phyloP scores from a whole-genome alignment of 92 coral and sea anemone genomes.

The Anthopleura xanthogrammica region DNA sequence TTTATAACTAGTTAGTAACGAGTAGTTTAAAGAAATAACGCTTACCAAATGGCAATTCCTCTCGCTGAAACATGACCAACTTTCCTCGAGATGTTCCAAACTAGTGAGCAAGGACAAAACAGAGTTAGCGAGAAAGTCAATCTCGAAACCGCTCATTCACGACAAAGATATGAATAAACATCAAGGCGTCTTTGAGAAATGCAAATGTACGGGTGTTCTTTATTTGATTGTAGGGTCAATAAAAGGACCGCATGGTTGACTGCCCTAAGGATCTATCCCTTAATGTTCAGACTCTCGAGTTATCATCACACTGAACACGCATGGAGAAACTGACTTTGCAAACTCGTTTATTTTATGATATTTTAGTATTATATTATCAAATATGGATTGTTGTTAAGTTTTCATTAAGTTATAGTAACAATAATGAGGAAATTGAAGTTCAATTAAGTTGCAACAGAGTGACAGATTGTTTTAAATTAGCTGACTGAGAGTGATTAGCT shows the following conservation, averaged over 20 bases:
- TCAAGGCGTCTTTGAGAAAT: slow-evolving; percentile 13
- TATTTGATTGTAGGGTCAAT: background rate
- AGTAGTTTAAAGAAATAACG: background rate
- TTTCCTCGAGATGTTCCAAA: background rate
- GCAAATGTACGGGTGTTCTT: slow-evolving; percentile 8
- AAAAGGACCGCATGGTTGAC: background rate
- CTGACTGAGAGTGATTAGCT: background rate
- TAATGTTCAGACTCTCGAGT: background rate
- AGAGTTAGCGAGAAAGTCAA: slow-evolving; percentile 4
- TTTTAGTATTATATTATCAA: background rate
- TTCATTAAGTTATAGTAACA: too few relatives aligned
- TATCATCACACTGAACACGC: background rate
- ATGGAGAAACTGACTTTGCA: background rate
- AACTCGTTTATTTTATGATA: background rate
- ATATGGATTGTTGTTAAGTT: too few relatives aligned
- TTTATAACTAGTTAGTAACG: background rate
- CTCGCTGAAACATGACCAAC: background rate
- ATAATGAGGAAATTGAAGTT: too few relatives aligned
- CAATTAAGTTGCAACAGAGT: too few relatives aligned
- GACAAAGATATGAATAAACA: slow-evolving; percentile 60
- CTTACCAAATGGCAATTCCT: slow-evolving; percentile 9
- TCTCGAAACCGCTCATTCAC: slow-evolving; percentile 30
- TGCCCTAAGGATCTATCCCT: background rate
- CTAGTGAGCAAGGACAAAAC: slow-evolving; percentile 7
- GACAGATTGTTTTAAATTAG: too few relatives aligned